These are phyloP conservation scores for Mormyrus proboscirostris DNA, from an alignment of 2,797 vertebrate genomes.

Conservation along the genomic window DNA sequence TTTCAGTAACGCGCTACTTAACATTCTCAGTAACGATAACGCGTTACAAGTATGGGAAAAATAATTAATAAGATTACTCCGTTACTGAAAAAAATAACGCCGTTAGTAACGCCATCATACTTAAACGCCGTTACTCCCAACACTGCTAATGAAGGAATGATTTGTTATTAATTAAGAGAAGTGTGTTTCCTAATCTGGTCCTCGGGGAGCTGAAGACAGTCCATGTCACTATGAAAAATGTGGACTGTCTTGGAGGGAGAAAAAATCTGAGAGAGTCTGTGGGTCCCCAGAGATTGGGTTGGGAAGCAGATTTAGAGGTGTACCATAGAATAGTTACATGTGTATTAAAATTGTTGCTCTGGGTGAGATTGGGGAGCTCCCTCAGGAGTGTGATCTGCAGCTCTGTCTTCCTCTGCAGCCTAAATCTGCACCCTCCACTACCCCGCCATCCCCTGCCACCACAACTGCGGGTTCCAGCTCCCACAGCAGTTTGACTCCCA, in stretches of 20 bases:
- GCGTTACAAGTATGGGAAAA: too few relatives aligned
- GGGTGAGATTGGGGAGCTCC: not conserved
- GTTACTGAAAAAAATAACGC: too few relatives aligned
- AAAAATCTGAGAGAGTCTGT: not conserved
- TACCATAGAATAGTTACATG: not conserved
- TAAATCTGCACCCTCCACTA: slow-evolving; percentile 63
- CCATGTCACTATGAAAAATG: not conserved
- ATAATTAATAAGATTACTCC: too few relatives aligned
- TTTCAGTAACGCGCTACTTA: too few relatives aligned
- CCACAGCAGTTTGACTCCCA: slow-evolving; percentile 42
- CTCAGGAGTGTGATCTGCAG: not conserved
- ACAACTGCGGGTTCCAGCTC: slow-evolving; percentile 47
- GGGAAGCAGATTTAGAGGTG: not conserved
- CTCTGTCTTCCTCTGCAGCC: slow-evolving; percentile 54
- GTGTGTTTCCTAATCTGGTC: not conserved
- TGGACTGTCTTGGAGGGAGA: not conserved
- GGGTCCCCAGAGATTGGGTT: not conserved
- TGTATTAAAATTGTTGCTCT: not conserved
- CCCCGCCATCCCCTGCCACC: slow-evolving; percentile 49
- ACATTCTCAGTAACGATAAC: too few relatives aligned
- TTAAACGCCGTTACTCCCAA: too few relatives aligned
- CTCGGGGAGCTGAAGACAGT: not conserved
- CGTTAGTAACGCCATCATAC: too few relatives aligned
- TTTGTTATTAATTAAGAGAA: not conserved
- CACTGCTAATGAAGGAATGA: not conserved